phyloP scores from a whole-genome alignment of 2,888 invertebrate genomes.

The Catocala fraxini region DNA sequence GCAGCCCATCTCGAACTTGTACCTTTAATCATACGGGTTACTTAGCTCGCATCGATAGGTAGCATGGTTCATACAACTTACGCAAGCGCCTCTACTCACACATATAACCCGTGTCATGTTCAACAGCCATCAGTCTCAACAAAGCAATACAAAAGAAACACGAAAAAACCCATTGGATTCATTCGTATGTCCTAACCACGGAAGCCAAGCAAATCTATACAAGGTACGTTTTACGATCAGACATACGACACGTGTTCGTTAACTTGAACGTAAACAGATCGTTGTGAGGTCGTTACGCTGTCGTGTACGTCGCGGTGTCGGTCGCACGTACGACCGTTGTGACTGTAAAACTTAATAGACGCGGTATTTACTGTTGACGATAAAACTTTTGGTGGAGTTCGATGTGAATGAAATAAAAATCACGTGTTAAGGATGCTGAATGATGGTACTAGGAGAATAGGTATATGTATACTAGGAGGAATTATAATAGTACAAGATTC shows the following conservation, averaged over 20 bases:
- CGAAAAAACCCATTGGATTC: not conserved
- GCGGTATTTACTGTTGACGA: conserved; percentile 40
- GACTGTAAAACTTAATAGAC: conserved; percentile 53
- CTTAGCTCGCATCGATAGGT: too few species aligned
- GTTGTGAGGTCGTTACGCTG: conserved; percentile 54
- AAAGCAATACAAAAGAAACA: not conserved
- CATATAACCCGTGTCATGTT: too few species aligned
- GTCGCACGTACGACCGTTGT: conserved; percentile 39
- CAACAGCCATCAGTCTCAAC: not conserved
- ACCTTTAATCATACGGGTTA: too few species aligned
- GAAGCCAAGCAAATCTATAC: conserved; percentile 48
- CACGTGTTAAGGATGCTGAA: not conserved
- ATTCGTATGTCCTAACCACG: conserved; percentile 20
- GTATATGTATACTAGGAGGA: not conserved
- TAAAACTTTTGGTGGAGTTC: conserved; percentile 34
- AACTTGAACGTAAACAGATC: conserved; percentile 63
- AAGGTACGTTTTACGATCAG: conserved; percentile 58
- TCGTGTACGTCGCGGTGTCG: conserved; percentile 15
- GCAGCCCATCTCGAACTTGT: too few species aligned
- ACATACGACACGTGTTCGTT: conserved; percentile 60
- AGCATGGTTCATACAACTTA: too few species aligned
- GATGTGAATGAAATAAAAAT: conserved; percentile 10
- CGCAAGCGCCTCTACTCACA: too few species aligned
- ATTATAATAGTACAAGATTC: too few species aligned
- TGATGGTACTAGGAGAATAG: not conserved